phyloP scores from a whole-genome alignment of 1,140 invertebrate genomes.

The Caligus rogercresseyi region DNA sequence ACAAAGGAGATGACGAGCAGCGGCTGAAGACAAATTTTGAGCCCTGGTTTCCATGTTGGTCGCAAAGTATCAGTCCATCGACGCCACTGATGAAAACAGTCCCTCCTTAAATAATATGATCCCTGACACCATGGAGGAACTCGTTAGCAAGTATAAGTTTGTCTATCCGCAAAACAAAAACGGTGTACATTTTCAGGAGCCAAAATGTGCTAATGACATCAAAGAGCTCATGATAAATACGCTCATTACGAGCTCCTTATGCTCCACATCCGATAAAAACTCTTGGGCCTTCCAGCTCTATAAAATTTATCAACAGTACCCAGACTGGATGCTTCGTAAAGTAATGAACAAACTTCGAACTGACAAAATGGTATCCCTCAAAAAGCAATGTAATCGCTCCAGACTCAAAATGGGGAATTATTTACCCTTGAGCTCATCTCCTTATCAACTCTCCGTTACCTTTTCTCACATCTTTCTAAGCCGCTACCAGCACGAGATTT shows the following conservation, averaged over 20 bases:
- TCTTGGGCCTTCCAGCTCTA: constrained; percentile 46
- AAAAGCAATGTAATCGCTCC: constrained; percentile 29
- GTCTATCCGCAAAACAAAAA: constrained; percentile 20
- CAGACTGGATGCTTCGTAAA: constrained; percentile 38
- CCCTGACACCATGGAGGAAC: constrained; percentile 20
- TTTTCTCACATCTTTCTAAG: constrained; percentile 34
- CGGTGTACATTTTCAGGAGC: constrained; percentile 23
- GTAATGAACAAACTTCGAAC: constrained; percentile 39
- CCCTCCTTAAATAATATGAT: constrained; percentile 18
- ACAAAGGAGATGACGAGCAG: constrained; percentile 19
- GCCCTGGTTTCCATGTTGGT: constrained; percentile 8
- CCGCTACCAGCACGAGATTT: constrained; percentile 24
- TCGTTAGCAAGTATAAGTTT: constrained; percentile 21
- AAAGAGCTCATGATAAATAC: constrained; percentile 26
- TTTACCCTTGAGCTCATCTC: constrained; percentile 36
- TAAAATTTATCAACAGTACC: constrained; percentile 48
- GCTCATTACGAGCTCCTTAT: constrained; percentile 40
- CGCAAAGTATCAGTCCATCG: constrained; percentile 1
- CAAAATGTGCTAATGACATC: constrained; percentile 28
- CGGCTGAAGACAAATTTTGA: constrained; percentile 19
- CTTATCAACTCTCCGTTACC: constrained; percentile 35
- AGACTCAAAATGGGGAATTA: constrained; percentile 27
- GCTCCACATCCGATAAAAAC: constrained; percentile 39
- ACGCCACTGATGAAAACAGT: background rate
- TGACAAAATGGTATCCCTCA: constrained; percentile 38